Percentiles rank a stretch among this genome's conserved stretches.
Evolutionary conservation across 2,797 vertebrate genomes (phyloP).

Genomic region (Lepus townsendii): DNA sequence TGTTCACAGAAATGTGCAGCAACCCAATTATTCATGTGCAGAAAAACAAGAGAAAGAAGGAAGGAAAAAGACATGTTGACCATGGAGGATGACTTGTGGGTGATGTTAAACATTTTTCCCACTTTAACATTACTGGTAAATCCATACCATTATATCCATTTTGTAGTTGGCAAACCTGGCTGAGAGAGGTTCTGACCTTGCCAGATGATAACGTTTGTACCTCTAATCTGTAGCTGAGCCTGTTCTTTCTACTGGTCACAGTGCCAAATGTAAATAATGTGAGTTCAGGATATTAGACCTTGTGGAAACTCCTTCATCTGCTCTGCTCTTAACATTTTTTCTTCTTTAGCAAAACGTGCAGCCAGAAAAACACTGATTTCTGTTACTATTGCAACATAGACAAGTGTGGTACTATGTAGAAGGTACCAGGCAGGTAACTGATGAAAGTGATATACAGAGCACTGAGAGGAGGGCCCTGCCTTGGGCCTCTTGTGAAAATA

Average conservation of each 20-base stretch:
- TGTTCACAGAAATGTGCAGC: no score
- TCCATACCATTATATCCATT: not conserved
- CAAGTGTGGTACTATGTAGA: not conserved
- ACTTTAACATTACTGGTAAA: not conserved
- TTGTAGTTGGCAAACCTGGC: not conserved
- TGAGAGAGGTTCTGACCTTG: not conserved
- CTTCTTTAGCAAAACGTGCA: not conserved
- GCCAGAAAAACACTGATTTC: not conserved
- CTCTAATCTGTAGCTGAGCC: not conserved
- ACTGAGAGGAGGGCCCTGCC: not conserved
- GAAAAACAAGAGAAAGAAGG: not conserved
- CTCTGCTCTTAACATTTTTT: not conserved
- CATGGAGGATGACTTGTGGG: accelerated
- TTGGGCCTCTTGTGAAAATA: not conserved
- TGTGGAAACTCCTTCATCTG: not conserved
- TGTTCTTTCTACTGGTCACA: not conserved
- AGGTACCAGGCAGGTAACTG: not conserved
- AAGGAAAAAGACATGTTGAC: not conserved
- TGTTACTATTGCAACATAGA: not conserved
- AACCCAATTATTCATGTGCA: accelerated
- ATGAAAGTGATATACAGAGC: not conserved
- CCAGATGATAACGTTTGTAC: not conserved
- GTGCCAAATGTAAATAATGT: not conserved
- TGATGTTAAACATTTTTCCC: not conserved
- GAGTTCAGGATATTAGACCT: not conserved